Conservation (phyloP, 2,113 vertebrate genomes). For the Zonotrichia leucophrys region DNA sequence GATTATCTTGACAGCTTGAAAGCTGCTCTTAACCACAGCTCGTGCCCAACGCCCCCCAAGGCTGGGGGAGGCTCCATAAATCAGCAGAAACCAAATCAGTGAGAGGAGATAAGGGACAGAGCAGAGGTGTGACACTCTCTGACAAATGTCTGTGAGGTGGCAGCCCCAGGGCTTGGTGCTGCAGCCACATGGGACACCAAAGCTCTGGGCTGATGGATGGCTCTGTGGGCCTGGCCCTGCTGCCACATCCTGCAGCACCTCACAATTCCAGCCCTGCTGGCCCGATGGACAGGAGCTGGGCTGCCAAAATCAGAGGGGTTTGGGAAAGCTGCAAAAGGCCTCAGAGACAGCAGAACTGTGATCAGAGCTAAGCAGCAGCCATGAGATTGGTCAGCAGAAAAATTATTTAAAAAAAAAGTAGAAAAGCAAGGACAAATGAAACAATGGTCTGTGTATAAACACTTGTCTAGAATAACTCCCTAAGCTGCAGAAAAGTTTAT, state of each 20-base stretch:
- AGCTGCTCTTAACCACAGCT: not conserved
- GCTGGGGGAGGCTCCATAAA: slow-evolving; percentile 30
- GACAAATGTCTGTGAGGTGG: not conserved
- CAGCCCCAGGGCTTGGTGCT: not conserved
- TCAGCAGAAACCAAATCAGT: slow-evolving; percentile 42
- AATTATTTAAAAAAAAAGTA: too few relatives aligned
- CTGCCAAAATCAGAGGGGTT: not conserved
- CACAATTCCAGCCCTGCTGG: not conserved
- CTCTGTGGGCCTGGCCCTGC: not conserved
- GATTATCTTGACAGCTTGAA: slow-evolving; percentile 55
- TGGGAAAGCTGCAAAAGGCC: too few relatives aligned
- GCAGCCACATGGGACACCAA: not conserved
- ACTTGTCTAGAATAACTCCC: too few relatives aligned
- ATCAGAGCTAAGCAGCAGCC: too few relatives aligned
- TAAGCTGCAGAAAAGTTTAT: too few relatives aligned
- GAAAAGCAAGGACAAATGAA: too few relatives aligned
- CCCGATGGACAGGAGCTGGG: not conserved
- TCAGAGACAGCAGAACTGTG: too few relatives aligned
- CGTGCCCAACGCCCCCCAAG: not conserved
- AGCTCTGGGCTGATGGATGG: not conserved
- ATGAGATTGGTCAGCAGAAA: too few relatives aligned
- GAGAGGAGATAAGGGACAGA: not conserved
- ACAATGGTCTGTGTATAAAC: too few relatives aligned
- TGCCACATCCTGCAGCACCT: not conserved
- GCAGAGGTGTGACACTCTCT: not conserved